These are phyloP conservation scores for Austrofundulus limnaeus DNA, from an alignment of 2,113 vertebrate genomes.

Conservation along the genomic window DNA sequence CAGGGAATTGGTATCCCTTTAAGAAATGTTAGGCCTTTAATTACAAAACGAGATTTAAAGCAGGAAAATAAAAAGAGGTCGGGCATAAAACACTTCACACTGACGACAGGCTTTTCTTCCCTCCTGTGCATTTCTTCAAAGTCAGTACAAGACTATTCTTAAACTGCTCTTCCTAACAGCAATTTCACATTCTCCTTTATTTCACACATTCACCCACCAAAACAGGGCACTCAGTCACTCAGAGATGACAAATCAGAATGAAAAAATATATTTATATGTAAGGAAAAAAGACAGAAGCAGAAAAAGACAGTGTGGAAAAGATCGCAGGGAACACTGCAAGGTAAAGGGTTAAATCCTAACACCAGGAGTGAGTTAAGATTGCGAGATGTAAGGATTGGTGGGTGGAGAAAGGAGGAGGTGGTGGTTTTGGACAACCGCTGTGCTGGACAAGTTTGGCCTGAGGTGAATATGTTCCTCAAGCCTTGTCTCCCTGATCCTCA, in stretches of 20 bases:
- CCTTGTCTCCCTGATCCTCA: constrained; percentile 50
- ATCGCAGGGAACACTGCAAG: constrained; percentile 3
- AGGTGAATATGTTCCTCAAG: constrained; percentile 63
- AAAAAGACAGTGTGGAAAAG: constrained; percentile 8
- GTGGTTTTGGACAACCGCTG: constrained; percentile 34
- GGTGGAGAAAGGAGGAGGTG: constrained; percentile 15
- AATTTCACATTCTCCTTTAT: constrained; percentile 36
- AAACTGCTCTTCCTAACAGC: constrained; percentile 31
- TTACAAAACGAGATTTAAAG: too few species aligned
- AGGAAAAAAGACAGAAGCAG: neutral
- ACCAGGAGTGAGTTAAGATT: constrained; percentile 21
- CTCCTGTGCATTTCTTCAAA: constrained; percentile 18
- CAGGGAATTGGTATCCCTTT: too few species aligned
- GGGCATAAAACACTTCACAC: constrained; percentile 23
- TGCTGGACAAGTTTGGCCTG: constrained; percentile 63
- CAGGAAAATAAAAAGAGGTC: neutral
- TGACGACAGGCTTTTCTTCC: constrained; percentile 36
- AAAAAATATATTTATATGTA: neutral
- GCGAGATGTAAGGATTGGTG: constrained; percentile 20
- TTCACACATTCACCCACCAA: constrained; percentile 34
- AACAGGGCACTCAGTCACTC: constrained; percentile 44
- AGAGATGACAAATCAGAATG: constrained; percentile 5
- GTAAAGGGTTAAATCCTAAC: constrained; percentile 32
- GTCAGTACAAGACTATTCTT: constrained; percentile 41
- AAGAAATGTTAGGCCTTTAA: too few species aligned